Base-by-base conservation (phyloP, 1,140 invertebrate genomes). In the Seison nebaliae region DNA sequence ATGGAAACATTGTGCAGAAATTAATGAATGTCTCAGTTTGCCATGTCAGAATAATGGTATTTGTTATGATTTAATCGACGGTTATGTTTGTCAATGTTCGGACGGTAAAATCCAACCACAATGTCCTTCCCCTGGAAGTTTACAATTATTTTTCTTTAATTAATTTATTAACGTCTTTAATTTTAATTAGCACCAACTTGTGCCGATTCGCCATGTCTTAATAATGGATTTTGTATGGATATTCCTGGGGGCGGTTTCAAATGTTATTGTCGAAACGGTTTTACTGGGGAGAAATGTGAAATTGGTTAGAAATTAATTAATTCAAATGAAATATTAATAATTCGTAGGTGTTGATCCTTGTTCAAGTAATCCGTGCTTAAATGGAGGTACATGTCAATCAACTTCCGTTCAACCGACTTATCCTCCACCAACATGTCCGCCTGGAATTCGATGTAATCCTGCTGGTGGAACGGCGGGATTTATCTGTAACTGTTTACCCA, bases 21-120 rank as follows among this genome's bases (percentile, higher is more conserved):
- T 40, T 34, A 40, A 40, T 21, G 38, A 40, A 22, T 40, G 38
- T 28, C 23, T 19, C 9, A 31, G 28, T 24, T 34, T 28, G 3
- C 38, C 38, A 14, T 40, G 38, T 35, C 31, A 34, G 30, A 40
- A 40, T 31, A 28, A 28, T 21, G 38, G 38, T 21, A 40, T 32
- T 34, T 40, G 38, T 29, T 34, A 34, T 11, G 38, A 40, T 35
- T 26, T 40, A 17, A 28, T 31, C 21, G 35, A 40, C 11, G 22
- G 30, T 16, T 40, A 34, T 30, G 30, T 44, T 28, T 78, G 73
- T 50, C 8, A 47, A 1, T 74, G 72, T 50, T 38, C 57, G 0
- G 23, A 42, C 5, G 61, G 60, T 8, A 74, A 57, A 45, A 66
- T 55, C 32, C 72, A 72, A 15, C 36, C 44, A 26, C 47, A 50